A percentile compares a stretch with the other conserved stretches of the same genome.
phyloP scores from a whole-genome alignment of 2,113 vertebrate species.

The Stictonetta naevosa region DNA sequence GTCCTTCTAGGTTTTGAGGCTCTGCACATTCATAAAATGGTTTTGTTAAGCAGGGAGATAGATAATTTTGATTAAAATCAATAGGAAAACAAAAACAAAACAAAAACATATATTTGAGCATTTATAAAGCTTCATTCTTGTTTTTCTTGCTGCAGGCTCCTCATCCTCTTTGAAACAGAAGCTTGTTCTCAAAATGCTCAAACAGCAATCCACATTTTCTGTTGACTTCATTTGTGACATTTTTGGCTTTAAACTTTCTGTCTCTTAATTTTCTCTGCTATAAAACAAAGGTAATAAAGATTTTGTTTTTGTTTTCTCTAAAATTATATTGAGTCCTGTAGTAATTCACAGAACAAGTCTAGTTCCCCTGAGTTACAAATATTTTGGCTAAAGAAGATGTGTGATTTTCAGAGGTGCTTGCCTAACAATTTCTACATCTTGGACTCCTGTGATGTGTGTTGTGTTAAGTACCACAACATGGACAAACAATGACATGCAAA shows the following conservation, averaged over 20 bases:
- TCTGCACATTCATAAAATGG: neutral
- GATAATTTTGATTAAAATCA: neutral
- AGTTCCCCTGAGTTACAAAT: neutral
- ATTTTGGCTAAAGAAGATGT: neutral
- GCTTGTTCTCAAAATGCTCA: neutral
- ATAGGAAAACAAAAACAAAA: neutral
- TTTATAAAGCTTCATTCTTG: neutral
- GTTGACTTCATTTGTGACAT: neutral
- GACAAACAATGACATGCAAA: neutral
- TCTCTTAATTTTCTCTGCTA: neutral
- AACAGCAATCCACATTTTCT: neutral
- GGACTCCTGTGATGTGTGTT: neutral
- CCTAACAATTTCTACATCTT: neutral
- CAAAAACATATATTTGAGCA: neutral
- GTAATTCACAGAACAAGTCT: neutral
- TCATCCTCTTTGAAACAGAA: neutral
- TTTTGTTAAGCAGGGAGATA: neutral
- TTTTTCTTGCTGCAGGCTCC: neutral
- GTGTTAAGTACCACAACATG: neutral
- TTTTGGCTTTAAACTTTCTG: neutral
- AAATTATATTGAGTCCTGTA: neutral
- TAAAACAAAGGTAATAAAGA: neutral
- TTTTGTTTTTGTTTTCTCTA: neutral
- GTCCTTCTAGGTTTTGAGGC: neutral
- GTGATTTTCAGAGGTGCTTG: conserved; percentile 29